Conservation (phyloP, 2,888 invertebrate genomes). For the Thelaira solivaga region DNA sequence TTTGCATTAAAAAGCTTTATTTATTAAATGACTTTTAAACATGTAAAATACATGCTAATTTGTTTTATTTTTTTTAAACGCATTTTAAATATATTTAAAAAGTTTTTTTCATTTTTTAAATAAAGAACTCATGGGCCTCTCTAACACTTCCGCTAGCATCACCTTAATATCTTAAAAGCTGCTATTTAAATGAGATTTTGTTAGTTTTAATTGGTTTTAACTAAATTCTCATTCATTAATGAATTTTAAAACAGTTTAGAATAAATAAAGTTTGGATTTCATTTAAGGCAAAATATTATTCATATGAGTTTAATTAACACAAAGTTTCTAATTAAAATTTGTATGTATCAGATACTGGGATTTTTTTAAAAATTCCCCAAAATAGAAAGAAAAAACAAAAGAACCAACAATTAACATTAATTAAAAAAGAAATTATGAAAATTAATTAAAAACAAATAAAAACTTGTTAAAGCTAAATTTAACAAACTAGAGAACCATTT, state of each 20-base stretch:
- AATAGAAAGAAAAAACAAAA: neutral
- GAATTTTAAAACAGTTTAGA: neutral
- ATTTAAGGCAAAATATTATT: slow-evolving; percentile 18
- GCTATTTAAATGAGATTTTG: no score
- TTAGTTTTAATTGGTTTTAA: neutral
- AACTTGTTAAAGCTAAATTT: slow-evolving; percentile 63
- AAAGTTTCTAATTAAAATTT: slow-evolving; percentile 68
- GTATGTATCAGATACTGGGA: no score
- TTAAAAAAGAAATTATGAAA: slow-evolving; percentile 58
- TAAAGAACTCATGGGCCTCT: no score
- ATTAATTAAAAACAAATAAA: slow-evolving; percentile 47
- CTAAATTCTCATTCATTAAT: neutral
- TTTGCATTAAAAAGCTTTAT: no score
- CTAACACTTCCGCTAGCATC: no score
- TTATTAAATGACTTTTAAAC: neutral
- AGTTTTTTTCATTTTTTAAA: neutral
- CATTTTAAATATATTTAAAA: no score
- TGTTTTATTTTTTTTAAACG: no score
- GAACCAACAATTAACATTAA: slow-evolving; percentile 67
- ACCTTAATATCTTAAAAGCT: neutral
- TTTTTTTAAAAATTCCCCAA: neutral
- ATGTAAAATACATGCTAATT: no score
- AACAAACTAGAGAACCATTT: slow-evolving; percentile 58
- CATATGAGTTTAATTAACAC: slow-evolving; percentile 70
- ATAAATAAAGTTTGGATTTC: neutral